Evolutionary conservation across 1,140 invertebrate species (phyloP).

Genomic region (Lasioglossum albipes): DNA sequence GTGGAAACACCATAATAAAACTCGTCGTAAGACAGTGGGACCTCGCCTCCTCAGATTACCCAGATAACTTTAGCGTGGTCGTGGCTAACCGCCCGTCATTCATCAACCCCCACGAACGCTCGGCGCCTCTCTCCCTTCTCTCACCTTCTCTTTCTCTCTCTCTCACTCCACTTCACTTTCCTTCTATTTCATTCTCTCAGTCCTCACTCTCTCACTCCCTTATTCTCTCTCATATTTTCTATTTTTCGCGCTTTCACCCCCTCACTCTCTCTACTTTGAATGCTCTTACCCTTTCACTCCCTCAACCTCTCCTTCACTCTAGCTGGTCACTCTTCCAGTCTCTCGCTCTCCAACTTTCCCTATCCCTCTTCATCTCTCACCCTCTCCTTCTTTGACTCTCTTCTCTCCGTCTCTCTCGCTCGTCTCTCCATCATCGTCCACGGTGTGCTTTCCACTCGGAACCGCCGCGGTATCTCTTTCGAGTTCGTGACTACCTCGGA

Average conservation of each 20-base stretch:
- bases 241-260: too few species aligned
- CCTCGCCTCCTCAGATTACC: constrained; percentile 75
- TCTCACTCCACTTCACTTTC: too few species aligned
- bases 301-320: too few species aligned
- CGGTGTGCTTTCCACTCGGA: constrained; percentile 26
- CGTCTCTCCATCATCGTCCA: not conserved
- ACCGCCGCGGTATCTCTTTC: constrained; percentile 54
- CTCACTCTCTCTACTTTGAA: too few species aligned
- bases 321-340: too few species aligned
- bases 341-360: not conserved
- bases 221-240: too few species aligned
- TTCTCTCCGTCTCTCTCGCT: not conserved
- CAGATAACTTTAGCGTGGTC: constrained; percentile 76
- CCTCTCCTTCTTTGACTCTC: too few species aligned
- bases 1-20: constrained; percentile 66
- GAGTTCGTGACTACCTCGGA: constrained; percentile 58
- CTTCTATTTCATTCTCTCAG: too few species aligned
- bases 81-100: constrained; percentile 75
- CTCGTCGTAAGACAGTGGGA: constrained; percentile 67
- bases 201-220: not conserved
- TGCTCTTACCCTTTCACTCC: too few species aligned
- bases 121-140: constrained; percentile 1
- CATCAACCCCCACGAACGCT: constrained; percentile 69
- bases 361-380: not conserved
- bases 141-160: not conserved